phyloP scores from a whole-genome alignment of 2,888 invertebrate species.

The Scaptomyza caliginosa region DNA sequence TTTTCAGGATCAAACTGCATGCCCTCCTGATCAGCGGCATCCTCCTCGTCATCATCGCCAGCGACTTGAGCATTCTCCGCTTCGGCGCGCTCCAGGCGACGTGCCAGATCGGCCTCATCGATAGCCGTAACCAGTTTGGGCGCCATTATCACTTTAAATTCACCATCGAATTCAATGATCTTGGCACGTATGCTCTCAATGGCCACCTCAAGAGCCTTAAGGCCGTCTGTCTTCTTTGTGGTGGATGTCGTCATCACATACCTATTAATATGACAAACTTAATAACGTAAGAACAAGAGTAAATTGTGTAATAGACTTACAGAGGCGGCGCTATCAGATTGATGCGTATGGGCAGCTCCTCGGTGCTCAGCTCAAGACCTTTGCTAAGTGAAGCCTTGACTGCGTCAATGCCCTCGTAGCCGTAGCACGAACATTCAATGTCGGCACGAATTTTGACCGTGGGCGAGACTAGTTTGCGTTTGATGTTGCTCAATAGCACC shows the following conservation, averaged over 20 bases:
- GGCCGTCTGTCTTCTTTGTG: slow-evolving; percentile 96
- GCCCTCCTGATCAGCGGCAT: slow-evolving; percentile 86
- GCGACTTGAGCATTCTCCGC: slow-evolving; percentile 97
- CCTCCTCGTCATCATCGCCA: slow-evolving; percentile 94
- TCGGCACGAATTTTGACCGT: slow-evolving; percentile 97
- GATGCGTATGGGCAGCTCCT: slow-evolving; percentile 98
- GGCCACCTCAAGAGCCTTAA: slow-evolving; percentile 94
- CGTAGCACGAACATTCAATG: slow-evolving; percentile 96
- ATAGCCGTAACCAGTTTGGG: slow-evolving; percentile 99
- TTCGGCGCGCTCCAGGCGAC: slow-evolving; percentile 97
- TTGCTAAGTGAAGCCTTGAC: slow-evolving; percentile 96
- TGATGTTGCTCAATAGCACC: slow-evolving; percentile 96
- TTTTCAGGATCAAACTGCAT: slow-evolving; percentile 84
- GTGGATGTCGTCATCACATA: slow-evolving; percentile 98
- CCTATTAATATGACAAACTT: slow-evolving; percentile 33
- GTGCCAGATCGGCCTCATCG: slow-evolving; percentile 97
- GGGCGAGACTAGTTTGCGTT: slow-evolving; percentile 97
- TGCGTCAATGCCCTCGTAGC: slow-evolving; percentile 99
- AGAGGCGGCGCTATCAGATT: slow-evolving; percentile 99
- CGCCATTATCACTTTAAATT: slow-evolving; percentile 97
- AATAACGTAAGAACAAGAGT: background rate
- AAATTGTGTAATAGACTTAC: slow-evolving; percentile 85
- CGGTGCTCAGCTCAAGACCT: slow-evolving; percentile 95
- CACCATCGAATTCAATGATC: slow-evolving; percentile 93
- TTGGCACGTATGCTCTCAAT: slow-evolving; percentile 93